Percentiles rank a stretch among this genome's conserved stretches.
phyloP scores from a whole-genome alignment of 2,888 invertebrate species.

The Napeogenes inachia region DNA sequence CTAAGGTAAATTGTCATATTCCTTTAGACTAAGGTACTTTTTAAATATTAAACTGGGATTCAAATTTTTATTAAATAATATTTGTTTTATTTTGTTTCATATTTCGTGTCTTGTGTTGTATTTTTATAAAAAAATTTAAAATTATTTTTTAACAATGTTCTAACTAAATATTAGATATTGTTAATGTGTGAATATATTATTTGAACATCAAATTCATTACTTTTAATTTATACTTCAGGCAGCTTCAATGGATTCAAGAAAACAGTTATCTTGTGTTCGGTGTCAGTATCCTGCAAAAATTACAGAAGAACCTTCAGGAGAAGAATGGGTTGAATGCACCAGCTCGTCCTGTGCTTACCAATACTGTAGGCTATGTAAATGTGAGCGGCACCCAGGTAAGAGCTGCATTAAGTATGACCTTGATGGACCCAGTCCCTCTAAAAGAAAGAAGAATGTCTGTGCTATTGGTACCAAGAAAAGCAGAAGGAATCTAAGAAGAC shows the following conservation, averaged over 20 bases:
- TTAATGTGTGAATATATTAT: no score
- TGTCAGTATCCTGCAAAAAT: conserved; percentile 69
- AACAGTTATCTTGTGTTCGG: conserved; percentile 61
- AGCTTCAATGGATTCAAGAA: conserved; percentile 57
- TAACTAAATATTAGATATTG: no score
- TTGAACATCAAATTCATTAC: not conserved
- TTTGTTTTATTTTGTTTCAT: no score
- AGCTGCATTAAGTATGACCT: conserved; percentile 63
- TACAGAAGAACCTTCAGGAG: conserved; percentile 59
- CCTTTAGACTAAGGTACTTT: no score
- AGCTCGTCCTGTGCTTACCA: conserved; percentile 67
- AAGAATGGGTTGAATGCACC: conserved; percentile 76
- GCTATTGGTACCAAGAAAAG: conserved; percentile 64
- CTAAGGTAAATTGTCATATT: conserved; percentile 46
- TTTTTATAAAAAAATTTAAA: no score
- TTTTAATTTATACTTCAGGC: conserved; percentile 46
- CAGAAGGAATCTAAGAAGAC: conserved; percentile 63
- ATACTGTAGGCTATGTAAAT: conserved; percentile 72
- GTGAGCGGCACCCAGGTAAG: conserved; percentile 61
- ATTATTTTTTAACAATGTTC: no score
- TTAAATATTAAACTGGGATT: no score
- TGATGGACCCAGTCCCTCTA: conserved; percentile 71
- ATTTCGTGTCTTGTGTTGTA: no score
- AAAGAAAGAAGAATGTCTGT: conserved; percentile 59
- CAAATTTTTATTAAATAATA: no score